Evolutionary conservation across 2,888 invertebrate species (phyloP).

Genomic region (Ypsolopha sequella): DNA sequence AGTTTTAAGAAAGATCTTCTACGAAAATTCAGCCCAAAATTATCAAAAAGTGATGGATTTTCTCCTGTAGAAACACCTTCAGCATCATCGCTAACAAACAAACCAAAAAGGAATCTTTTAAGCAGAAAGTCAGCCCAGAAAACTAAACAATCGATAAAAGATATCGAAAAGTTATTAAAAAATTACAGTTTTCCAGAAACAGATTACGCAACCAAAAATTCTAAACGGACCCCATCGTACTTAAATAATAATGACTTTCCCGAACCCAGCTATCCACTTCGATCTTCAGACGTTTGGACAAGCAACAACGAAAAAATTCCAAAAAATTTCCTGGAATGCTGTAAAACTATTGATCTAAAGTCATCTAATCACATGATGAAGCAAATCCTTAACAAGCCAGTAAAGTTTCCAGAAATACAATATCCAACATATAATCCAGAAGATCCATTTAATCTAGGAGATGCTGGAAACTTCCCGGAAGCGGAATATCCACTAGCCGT

Average conservation of each 20-base stretch:
- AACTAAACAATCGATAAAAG: no score
- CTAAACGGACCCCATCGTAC: no score
- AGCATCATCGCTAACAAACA: no score
- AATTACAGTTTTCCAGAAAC: no score
- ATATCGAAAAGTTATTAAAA: no score
- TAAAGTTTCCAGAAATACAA: conserved; percentile 35
- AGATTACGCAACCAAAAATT: no score
- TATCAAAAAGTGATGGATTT: no score
- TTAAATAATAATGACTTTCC: conserved; percentile 25
- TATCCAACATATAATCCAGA: no score
- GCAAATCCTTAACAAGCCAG: not conserved
- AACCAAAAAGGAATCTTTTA: no score
- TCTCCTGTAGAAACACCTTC: no score
- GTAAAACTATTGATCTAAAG: not conserved
- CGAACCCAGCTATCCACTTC: conserved; percentile 27
- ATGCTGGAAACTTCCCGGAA: conserved; percentile 29
- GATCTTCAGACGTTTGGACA: conserved; percentile 15
- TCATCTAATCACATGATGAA: not conserved
- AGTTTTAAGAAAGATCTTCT: conserved; percentile 11
- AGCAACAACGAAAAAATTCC: conserved; percentile 1
- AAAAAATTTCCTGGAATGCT: not conserved
- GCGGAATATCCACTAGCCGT: conserved; percentile 42
- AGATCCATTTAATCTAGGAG: no score
- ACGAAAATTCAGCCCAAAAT: conserved; percentile 10
- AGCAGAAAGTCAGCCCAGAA: no score